Evolutionary conservation across 2,888 invertebrate species (phyloP).

Genomic region (Antheraea yamamai): DNA sequence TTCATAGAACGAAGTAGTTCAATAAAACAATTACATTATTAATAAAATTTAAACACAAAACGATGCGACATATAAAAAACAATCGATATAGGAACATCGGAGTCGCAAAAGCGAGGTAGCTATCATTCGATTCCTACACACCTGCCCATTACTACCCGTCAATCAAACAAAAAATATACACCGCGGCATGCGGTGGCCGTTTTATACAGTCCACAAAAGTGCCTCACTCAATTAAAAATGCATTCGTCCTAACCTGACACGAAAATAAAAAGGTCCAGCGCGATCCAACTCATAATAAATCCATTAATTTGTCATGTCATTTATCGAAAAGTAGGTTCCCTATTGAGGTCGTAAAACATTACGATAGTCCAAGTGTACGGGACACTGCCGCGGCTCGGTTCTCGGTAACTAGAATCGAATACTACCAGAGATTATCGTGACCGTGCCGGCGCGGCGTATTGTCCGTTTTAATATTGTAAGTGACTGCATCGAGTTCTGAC

Average conservation of each 20-base stretch:
- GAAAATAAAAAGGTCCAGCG: constrained; percentile 68
- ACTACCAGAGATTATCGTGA: constrained; percentile 70
- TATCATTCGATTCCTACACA: constrained; percentile 71
- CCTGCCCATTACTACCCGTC: constrained; percentile 81
- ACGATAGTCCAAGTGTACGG: constrained; percentile 54
- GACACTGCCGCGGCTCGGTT: constrained; percentile 40
- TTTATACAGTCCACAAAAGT: constrained; percentile 80
- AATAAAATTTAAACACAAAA: constrained; percentile 48
- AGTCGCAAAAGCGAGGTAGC: constrained; percentile 77
- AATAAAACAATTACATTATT: constrained; percentile 18
- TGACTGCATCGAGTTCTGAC: constrained; percentile 55
- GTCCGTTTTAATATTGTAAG: constrained; percentile 72
- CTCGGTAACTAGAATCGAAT: constrained; percentile 71
- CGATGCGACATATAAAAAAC: constrained; percentile 62
- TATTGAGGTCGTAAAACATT: constrained; percentile 59
- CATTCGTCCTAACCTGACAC: constrained; percentile 78
- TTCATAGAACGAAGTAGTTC: constrained; percentile 16
- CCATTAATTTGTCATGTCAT: constrained; percentile 83
- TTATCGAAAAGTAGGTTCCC: constrained; percentile 52
- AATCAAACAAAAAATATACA: constrained; percentile 77
- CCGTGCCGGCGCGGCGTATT: constrained; percentile 56
- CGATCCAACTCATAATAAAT: constrained; percentile 79
- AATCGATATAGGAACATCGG: constrained; percentile 53
- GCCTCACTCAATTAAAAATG: constrained; percentile 82
- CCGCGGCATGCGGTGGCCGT: constrained; percentile 76